A percentile compares a stretch with the other conserved stretches of the same genome.
Evolutionary conservation across 2,888 invertebrate species (phyloP).

Genomic region (Copidosoma aretas): DNA sequence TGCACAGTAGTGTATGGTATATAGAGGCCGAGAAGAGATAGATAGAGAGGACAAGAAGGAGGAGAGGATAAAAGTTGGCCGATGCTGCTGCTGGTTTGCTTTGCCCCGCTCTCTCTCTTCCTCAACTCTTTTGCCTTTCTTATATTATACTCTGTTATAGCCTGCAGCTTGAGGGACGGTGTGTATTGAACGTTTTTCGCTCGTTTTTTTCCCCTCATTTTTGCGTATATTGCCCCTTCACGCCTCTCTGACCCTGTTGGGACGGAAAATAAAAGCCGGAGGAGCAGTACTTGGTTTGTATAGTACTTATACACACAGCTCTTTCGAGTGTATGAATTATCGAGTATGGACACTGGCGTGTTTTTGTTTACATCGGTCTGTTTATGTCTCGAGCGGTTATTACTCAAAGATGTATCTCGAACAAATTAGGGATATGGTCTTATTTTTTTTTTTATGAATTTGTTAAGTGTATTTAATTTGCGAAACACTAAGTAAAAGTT

Average conservation of each 20-base stretch:
- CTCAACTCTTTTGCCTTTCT: background rate
- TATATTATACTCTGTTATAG: background rate
- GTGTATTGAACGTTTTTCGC: slow-evolving; percentile 47
- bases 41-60: background rate
- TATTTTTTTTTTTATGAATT: too few relatives aligned
- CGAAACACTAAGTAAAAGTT: too few relatives aligned
- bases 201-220: slow-evolving; percentile 34
- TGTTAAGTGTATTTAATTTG: too few relatives aligned
- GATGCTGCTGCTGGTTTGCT: slow-evolving; percentile 19
- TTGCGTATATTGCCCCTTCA: slow-evolving; percentile 25
- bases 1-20: slow-evolving; percentile 16
- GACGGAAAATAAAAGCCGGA: too few relatives aligned
- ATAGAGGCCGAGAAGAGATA: slow-evolving; percentile 19
- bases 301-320: background rate
- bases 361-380: too few relatives aligned
- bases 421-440: too few relatives aligned
- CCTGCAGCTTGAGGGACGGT: slow-evolving; percentile 39
- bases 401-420: background rate
- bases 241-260: slow-evolving; percentile 22
- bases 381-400: too few relatives aligned
- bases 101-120: slow-evolving; percentile 22
- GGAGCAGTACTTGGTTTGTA: too few relatives aligned
- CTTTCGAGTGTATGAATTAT: slow-evolving; percentile 35
- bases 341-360: slow-evolving; percentile 1
- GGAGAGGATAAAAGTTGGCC: slow-evolving; percentile 18